phyloP scores from a whole-genome alignment of 2,113 vertebrate species.

The Hippopotamus amphibius region DNA sequence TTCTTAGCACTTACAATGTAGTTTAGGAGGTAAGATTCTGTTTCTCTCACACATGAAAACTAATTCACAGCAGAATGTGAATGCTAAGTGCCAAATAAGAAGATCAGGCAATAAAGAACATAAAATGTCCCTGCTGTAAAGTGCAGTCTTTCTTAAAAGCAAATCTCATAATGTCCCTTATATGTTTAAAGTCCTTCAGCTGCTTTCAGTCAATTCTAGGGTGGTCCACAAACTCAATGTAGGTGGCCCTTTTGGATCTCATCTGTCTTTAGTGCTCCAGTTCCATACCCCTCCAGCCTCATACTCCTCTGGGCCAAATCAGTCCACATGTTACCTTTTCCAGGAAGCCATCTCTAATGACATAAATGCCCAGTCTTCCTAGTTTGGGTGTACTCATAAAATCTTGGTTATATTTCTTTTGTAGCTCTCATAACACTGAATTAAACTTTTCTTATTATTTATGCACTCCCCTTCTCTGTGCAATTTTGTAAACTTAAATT shows the following conservation, averaged over 20 bases:
- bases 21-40: constrained; percentile 27
- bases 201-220: background rate
- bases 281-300: accelerated
- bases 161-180: background rate
- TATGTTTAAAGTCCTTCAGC: background rate
- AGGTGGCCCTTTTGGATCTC: background rate
- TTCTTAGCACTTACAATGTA: constrained; percentile 37
- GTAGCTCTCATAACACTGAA: background rate
- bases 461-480: background rate
- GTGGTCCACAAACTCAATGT: background rate
- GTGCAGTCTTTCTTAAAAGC: background rate
- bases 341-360: background rate
- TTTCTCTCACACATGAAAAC: constrained; percentile 55
- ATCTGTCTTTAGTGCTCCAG: background rate
- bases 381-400: background rate
- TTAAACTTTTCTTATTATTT: background rate
- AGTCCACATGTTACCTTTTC: background rate
- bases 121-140: background rate
- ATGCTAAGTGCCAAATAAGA: constrained; percentile 53
- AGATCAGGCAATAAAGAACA: constrained; percentile 57
- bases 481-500: constrained; percentile 39
- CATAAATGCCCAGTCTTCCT: background rate
- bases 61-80: constrained; percentile 15
- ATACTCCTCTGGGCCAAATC: accelerated
- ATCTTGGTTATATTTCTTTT: background rate